Evolutionary conservation across 2,797 vertebrate genomes (phyloP).

Genomic region (Ciconia nigra): DNA sequence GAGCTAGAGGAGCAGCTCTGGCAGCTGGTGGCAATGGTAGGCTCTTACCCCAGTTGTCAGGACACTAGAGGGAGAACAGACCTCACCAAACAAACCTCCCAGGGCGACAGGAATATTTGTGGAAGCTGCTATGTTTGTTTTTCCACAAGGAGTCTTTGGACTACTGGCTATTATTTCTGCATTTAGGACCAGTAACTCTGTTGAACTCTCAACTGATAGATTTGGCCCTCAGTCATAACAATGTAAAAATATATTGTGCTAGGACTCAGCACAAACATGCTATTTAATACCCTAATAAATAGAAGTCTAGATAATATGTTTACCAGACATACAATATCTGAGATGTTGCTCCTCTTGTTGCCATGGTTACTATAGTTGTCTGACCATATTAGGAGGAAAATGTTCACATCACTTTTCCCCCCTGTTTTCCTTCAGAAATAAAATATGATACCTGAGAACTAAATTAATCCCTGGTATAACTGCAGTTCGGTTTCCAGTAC

Average conservation of each 20-base stretch:
- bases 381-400: conserved; percentile 5
- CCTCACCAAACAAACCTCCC: fast-evolving
- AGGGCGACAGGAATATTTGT: fast-evolving
- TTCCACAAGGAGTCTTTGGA: not conserved
- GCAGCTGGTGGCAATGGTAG: not conserved
- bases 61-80: not conserved
- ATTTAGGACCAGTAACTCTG: not conserved
- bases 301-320: not conserved
- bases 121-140: not conserved
- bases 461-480: not conserved
- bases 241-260: not conserved
- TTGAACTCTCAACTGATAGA: not conserved
- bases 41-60: not conserved
- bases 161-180: not conserved
- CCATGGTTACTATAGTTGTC: not conserved
- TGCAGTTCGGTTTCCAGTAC: not conserved
- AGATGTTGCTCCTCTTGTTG: conserved; percentile 11
- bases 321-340: not conserved
- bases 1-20: not conserved
- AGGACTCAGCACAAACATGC: not conserved
- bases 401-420: not conserved
- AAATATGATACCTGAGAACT: not conserved
- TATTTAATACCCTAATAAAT: not conserved
- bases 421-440: not conserved
- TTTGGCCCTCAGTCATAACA: not conserved